A percentile compares a stretch with the other conserved stretches of the same genome.
Conservation (phyloP, 2,797 vertebrate species). For the Pangasius mekongensis region DNA sequence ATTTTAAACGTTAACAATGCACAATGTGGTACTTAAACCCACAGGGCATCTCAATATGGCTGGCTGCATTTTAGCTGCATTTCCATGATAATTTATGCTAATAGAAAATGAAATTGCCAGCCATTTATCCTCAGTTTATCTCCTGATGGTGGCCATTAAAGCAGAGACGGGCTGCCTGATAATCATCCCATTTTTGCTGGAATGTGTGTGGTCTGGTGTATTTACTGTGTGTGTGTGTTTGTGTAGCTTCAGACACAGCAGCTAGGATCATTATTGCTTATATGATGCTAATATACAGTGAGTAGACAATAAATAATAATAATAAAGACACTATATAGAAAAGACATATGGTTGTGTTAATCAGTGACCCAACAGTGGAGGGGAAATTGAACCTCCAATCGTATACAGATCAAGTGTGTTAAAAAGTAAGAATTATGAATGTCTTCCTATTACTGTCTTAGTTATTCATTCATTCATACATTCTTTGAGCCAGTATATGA, state of each 20-base stretch:
- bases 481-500: background rate
- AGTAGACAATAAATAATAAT: background rate
- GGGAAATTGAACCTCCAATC: background rate
- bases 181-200: constrained; percentile 64
- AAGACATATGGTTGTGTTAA: background rate
- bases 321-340: background rate
- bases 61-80: constrained; percentile 31
- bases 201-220: constrained; percentile 56
- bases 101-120: constrained; percentile 46
- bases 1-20: constrained; percentile 20
- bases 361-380: background rate
- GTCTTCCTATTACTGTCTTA: background rate
- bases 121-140: constrained; percentile 46
- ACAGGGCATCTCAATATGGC: constrained; percentile 13
- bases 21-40: constrained; percentile 21
- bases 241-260: background rate
- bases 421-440: background rate
- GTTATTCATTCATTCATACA: background rate
- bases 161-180: constrained; percentile 65
- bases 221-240: constrained; percentile 7
- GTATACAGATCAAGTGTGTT: background rate
- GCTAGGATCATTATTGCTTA: constrained; percentile 1
- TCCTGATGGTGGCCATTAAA: constrained; percentile 54
- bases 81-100: constrained; percentile 46
- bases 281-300: background rate